Evolutionary conservation across 2,888 invertebrate species (phyloP), one percentile per base, ranked within the genome.

Genomic region (Acanthopleura granulata): DNA sequence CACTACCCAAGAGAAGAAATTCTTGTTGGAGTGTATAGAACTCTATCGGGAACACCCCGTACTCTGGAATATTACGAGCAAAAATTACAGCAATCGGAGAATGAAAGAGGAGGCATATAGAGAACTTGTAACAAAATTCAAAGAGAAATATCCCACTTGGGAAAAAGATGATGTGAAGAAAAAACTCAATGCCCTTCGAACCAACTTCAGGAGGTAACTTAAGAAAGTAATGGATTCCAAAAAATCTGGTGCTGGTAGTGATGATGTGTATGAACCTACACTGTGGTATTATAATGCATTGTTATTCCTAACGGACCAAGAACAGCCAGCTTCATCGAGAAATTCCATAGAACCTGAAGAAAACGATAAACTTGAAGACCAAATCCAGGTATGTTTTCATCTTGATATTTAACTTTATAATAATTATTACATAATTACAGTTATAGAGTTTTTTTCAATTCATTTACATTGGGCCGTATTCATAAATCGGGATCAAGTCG

Each of bases 11-110:
- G 4, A 69, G 30, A 69, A 30, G 29, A 72, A 72, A 49, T 77
- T 79, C 66, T 50, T 78, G 25, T 72, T 80, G 30, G 80, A 84
- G 51, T 84, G 83, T 78, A 83, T 86, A 22, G 79, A 83, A 22
- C 72, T 81, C 29, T 85, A 86, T 75, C 77, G 76, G 78, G 72
- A 69, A 29, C 71, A 80, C 50, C 84, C 82, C 50, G 78, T 76
- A 69, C 77, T 85, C 57, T 85, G 85, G 84, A 82, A 84, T 75
- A 73, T 83, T 14, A 83, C 83, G 76, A 77, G 76, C 74, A 75
- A 78, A 29, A 83, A 86, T 18, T 84, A 85, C 77, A 78, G 72
- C 22, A 79, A 84, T 75, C 76, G 82, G 73, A 70, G 72, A 16
- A 77, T 76, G 76, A 84, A 83, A 76, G 79, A 79, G 15, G 71